phyloP scores from a whole-genome alignment of 1,140 invertebrate species.

The Drosophila cardini region DNA sequence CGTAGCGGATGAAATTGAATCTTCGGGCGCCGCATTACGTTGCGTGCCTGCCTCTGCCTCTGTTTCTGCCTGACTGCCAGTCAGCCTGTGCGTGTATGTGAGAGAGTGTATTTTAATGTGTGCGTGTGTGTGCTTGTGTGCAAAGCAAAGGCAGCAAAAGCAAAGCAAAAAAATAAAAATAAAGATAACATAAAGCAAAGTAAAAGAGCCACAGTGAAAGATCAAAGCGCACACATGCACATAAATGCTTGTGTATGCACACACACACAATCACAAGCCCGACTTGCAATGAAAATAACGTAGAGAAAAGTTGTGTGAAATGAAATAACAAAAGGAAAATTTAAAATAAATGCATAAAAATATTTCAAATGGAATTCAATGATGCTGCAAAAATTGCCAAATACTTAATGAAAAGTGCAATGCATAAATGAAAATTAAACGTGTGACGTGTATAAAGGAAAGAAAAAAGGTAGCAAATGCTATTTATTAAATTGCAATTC shows the following conservation, averaged over 20 bases:
- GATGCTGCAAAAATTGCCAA: conserved; percentile 69
- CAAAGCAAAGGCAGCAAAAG: conserved; percentile 63
- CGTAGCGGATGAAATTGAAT: conserved; percentile 68
- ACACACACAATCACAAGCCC: conserved; percentile 44
- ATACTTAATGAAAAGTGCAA: conserved; percentile 58
- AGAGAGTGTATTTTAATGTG: conserved; percentile 1
- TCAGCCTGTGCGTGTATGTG: conserved; percentile 48
- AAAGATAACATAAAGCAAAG: conserved; percentile 68
- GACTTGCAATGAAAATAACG: conserved; percentile 76
- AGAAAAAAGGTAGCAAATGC: conserved; percentile 60
- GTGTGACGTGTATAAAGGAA: conserved; percentile 64
- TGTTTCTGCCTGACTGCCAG: conserved; percentile 25
- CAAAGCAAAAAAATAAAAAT: too few relatives aligned
- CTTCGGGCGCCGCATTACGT: conserved; percentile 72
- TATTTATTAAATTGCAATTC: conserved; percentile 75
- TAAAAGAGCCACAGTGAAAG: conserved; percentile 75
- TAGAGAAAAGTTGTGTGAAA: conserved; percentile 70
- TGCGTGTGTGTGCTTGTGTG: conserved; percentile 28
- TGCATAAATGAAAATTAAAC: conserved; percentile 71
- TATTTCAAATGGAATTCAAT: conserved; percentile 68
- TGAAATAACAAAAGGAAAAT: conserved; percentile 59
- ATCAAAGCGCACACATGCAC: conserved; percentile 46
- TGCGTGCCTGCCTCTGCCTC: conserved; percentile 57
- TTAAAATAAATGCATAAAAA: conserved; percentile 19
- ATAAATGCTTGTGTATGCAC: conserved; percentile 6